Base-by-base conservation (phyloP, 64 coral and sea anemone species). In the Pocillopora damicornis region DNA sequence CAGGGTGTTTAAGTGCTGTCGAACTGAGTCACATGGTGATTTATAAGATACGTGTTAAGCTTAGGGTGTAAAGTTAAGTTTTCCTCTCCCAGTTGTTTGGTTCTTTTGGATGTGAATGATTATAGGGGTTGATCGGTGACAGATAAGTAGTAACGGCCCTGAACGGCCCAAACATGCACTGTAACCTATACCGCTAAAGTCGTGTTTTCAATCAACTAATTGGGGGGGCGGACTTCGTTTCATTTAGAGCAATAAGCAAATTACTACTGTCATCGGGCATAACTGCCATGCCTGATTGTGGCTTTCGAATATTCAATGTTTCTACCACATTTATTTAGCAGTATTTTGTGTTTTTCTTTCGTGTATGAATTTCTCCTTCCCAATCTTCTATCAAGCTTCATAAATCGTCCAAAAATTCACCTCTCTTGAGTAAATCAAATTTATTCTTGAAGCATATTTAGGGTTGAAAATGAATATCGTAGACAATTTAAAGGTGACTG, bases 171-270 rank as follows among this genome's bases (percentile, higher is more conserved):
- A 11, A 15, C n/a, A 13, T 8, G 11, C 11, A 15, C 10, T 73
- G 65, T 59, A 45, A 57, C 58, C 36, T 72, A 68, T 56, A 73
- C 20, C 22, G 56, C 37, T 51, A 22, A 20, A 85, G 81, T 72
- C 81, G 65, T 85, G 81, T 85, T 85, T 85, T 85, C 36, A 85
- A 85, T 85, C 81, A 85, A 72, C 81, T 85, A 85, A 85, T 85
- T 85, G 81, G 68, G 65, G 81, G 65, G 81, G 81, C 81, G 81
- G 81, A 38, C 16, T 60, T 66, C 64, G 26, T 85, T 66, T 68
- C 81, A 72, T 85, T 85, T 68, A 85, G 64, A 7, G 81, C 65
- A 72, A 85, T 85, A 85, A 85, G 81, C 65, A 72, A 85, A 85
- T 85, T 85, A 85, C 35, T 38, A 85, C 25, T 85, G 81, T 85